A percentile compares a stretch with the other conserved stretches of the same genome.
Conservation (phyloP, 2,888 invertebrate species). For the Flexamia atlantica region DNA sequence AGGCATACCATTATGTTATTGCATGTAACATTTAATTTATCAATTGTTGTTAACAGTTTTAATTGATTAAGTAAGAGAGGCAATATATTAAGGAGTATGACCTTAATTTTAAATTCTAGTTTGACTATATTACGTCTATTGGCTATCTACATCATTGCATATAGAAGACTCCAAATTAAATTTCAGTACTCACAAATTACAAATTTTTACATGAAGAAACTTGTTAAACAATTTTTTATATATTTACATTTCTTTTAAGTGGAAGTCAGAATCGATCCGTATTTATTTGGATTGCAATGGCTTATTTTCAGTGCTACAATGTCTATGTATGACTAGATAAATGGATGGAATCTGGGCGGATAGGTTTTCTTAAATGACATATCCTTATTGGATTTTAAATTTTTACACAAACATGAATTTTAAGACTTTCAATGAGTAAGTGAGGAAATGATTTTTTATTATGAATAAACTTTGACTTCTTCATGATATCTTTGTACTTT, state of each 20-base stretch:
- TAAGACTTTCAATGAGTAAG: no score
- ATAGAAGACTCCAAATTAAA: neutral
- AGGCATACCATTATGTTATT: no score
- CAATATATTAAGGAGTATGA: conserved; percentile 3
- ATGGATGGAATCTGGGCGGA: conserved; percentile 58
- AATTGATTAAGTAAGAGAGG: neutral
- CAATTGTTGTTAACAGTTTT: no score
- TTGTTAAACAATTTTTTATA: conserved; percentile 3
- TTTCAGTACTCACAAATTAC: neutral
- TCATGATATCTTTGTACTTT: no score
- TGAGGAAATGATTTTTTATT: no score
- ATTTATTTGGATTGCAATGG: no score
- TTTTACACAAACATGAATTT: no score
- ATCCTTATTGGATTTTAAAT: no score
- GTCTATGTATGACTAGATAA: conserved; percentile 55
- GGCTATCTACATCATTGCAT: conserved; percentile 14
- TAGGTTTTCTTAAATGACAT: neutral
- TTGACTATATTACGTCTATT: neutral
- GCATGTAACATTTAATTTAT: no score
- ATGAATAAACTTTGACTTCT: no score
- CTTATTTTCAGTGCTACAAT: conserved; percentile 5
- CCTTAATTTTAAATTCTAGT: conserved; percentile 18
- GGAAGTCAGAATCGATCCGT: no score
- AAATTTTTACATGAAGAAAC: neutral
- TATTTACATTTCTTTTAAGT: no score